phyloP scores from a whole-genome alignment of 2,888 invertebrate species.

The Mythimna pallens region DNA sequence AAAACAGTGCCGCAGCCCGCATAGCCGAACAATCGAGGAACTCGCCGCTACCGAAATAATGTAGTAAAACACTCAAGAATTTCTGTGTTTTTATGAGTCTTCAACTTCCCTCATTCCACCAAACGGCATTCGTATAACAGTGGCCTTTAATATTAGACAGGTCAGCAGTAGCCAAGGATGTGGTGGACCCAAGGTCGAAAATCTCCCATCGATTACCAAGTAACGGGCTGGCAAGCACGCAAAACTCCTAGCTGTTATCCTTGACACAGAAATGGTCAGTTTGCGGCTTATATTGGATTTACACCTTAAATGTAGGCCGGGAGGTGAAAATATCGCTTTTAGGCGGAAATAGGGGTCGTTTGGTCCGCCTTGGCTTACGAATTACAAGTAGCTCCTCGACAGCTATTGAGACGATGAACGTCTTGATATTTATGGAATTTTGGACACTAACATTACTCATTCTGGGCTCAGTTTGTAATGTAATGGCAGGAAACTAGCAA shows the following conservation, averaged over 20 bases:
- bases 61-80: slow-evolving; percentile 55
- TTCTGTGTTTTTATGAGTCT: slow-evolving; percentile 45
- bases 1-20: slow-evolving; percentile 50
- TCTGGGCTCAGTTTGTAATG: neutral
- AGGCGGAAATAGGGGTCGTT: slow-evolving; percentile 76
- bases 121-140: slow-evolving; percentile 49
- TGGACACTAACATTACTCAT: slow-evolving; percentile 21
- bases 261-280: slow-evolving; percentile 88
- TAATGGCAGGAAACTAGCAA: slow-evolving; percentile 3
- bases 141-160: slow-evolving; percentile 80
- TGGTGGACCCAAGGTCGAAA: slow-evolving; percentile 85
- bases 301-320: slow-evolving; percentile 81
- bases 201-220: slow-evolving; percentile 87
- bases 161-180: slow-evolving; percentile 84
- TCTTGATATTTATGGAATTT: slow-evolving; percentile 50
- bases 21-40: slow-evolving; percentile 48
- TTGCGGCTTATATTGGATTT: slow-evolving; percentile 72
- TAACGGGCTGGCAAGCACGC: slow-evolving; percentile 80
- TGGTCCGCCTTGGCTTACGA: slow-evolving; percentile 57
- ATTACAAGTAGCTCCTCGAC: slow-evolving; percentile 41
- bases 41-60: slow-evolving; percentile 36
- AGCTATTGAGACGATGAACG: slow-evolving; percentile 37
- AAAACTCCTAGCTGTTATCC: slow-evolving; percentile 85
- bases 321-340: slow-evolving; percentile 69
- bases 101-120: slow-evolving; percentile 54